A percentile compares a stretch with the other conserved stretches of the same genome.
Evolutionary conservation across 2,113 vertebrate genomes (phyloP).

Genomic region (Eurystomus gularis): DNA sequence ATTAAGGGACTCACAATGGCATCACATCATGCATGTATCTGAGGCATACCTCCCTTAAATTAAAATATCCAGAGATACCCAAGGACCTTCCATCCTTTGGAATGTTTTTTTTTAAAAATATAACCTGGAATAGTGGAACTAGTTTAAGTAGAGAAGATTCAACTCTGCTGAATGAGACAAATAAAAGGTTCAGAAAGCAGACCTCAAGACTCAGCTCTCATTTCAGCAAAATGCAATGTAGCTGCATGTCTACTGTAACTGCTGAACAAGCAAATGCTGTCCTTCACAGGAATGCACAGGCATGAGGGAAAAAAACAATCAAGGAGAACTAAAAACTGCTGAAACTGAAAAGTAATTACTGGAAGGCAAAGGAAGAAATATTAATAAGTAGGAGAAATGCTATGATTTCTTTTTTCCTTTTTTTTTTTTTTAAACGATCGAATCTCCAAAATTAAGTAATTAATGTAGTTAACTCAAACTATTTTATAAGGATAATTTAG

Average conservation of each 20-base stretch:
- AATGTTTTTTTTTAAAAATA: not conserved
- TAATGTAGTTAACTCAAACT: not conserved
- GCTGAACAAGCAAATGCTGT: not conserved
- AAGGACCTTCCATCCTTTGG: not conserved
- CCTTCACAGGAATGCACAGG: not conserved
- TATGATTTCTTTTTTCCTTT: not conserved
- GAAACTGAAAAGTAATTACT: not conserved
- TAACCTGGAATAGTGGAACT: not conserved
- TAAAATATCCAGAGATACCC: not conserved
- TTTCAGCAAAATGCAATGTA: not conserved
- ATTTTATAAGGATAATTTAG: not conserved
- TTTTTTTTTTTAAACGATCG: fast-evolving
- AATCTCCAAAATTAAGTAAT: not conserved
- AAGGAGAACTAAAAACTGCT: not conserved
- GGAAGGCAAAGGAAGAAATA: not conserved
- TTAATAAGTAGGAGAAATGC: not conserved
- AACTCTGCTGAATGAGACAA: not conserved
- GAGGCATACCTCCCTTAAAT: not conserved
- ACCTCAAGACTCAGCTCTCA: not conserved
- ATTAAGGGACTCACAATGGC: not conserved
- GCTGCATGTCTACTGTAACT: not conserved
- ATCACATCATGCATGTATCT: fast-evolving
- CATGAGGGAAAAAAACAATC: not conserved
- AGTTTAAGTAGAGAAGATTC: not conserved
- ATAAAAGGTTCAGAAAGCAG: not conserved